Evolutionary conservation across 2,797 vertebrate genomes (phyloP).

Genomic region (Eupleurogrammus muticus): DNA sequence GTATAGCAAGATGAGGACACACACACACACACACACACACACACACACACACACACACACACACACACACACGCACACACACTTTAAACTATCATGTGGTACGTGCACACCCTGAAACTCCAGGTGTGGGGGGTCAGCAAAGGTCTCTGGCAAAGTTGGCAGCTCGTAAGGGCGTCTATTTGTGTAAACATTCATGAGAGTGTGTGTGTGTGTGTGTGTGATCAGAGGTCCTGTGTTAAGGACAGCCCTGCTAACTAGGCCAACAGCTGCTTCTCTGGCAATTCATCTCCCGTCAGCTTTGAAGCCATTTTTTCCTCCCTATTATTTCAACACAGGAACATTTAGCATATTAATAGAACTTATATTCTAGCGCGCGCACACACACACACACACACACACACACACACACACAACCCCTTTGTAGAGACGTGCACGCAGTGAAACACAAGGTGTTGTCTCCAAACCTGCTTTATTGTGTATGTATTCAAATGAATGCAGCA

Average conservation of each 20-base stretch:
- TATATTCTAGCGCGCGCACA: conserved; percentile 18
- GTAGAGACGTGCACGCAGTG: neutral
- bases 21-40: neutral
- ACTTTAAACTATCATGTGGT: neutral
- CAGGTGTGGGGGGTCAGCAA: conserved; percentile 3
- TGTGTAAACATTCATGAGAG: conserved; percentile 21
- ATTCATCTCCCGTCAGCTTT: conserved; percentile 77
- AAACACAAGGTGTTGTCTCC: conserved; percentile 40
- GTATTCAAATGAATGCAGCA: conserved; percentile 51
- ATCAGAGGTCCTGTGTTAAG: conserved; percentile 60
- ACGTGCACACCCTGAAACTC: too few species aligned
- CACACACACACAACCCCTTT: conserved; percentile 28
- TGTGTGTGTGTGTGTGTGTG: conserved; percentile 32
- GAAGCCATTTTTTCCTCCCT: conserved; percentile 59
- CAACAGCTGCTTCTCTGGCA: conserved; percentile 77
- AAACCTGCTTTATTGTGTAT: conserved; percentile 25
- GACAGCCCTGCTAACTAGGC: conserved; percentile 76
- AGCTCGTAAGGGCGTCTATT: conserved; percentile 25
- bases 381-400: neutral
- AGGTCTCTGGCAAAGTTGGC: conserved; percentile 37
- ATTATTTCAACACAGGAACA: conserved; percentile 61
- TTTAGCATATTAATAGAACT: conserved; percentile 68
- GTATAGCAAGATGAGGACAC: conserved; percentile 22
- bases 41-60: conserved; percentile 1
- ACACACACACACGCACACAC: conserved; percentile 16